Evolutionary conservation across 2,797 vertebrate species (phyloP).

Genomic region (Nyctalus aviator): DNA sequence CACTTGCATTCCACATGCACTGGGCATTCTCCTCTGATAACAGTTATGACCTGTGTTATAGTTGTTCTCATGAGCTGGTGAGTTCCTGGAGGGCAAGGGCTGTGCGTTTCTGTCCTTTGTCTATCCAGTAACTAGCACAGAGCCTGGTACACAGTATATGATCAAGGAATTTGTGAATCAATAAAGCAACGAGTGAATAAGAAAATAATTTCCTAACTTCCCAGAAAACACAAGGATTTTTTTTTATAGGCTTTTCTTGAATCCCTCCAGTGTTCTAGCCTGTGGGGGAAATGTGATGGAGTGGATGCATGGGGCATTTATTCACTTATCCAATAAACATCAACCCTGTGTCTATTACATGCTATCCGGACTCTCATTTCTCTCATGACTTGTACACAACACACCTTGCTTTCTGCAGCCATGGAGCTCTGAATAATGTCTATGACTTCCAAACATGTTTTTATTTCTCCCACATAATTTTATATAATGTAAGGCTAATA

Average conservation of each 20-base stretch:
- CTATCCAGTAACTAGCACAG: background rate
- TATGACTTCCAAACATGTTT: background rate
- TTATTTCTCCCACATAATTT: background rate
- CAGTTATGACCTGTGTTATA: background rate
- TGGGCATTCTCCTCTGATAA: background rate
- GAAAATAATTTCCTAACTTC: conserved; percentile 28
- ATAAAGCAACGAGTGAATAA: background rate
- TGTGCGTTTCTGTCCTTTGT: background rate
- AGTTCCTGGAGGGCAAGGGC: background rate
- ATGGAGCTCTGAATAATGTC: background rate
- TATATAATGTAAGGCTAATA: too few relatives aligned
- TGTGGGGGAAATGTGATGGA: background rate
- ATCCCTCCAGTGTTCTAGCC: background rate
- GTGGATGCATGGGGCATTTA: background rate
- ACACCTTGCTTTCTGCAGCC: background rate
- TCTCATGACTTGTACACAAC: background rate
- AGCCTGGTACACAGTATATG: background rate
- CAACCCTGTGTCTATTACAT: background rate
- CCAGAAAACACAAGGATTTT: background rate
- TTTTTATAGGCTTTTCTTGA: conserved; percentile 11
- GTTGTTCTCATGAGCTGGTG: background rate
- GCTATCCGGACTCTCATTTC: background rate
- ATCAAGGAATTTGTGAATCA: background rate
- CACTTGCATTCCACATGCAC: background rate
- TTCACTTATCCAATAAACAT: background rate